These are phyloP conservation scores for Rhimphoctona megacephalus DNA, from an alignment of 2,888 invertebrate genomes.

Conservation along the genomic window DNA sequence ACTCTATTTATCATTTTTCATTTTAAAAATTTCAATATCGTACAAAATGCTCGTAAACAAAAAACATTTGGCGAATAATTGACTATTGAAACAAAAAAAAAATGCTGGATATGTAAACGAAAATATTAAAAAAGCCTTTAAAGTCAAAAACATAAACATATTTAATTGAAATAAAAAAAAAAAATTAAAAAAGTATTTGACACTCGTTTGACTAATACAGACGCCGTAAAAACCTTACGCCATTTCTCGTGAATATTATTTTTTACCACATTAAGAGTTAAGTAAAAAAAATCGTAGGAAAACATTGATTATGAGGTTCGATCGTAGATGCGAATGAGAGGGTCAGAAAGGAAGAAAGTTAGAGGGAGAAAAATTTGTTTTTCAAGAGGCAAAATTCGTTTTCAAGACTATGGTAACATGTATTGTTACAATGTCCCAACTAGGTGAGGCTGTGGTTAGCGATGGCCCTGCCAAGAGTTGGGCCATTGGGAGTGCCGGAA, in stretches of 20 bases:
- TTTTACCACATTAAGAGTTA: not conserved
- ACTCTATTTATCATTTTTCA: no score
- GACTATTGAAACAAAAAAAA: no score
- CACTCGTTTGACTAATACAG: not conserved
- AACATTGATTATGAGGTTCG: not conserved
- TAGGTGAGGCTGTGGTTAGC: conserved; percentile 85
- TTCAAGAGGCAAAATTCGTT: conserved; percentile 61
- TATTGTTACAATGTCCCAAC: conserved; percentile 84
- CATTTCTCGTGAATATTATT: not conserved
- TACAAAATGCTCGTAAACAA: no score
- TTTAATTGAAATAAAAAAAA: no score
- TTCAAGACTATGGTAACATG: conserved; percentile 82
- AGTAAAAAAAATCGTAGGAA: not conserved
- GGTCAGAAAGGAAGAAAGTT: conserved; percentile 60
- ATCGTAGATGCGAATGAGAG: conserved; percentile 64
- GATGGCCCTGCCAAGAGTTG: conserved; percentile 85
- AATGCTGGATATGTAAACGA: not conserved
- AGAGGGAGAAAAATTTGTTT: conserved; percentile 41
- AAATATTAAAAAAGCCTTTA: no score
- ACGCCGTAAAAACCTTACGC: not conserved
- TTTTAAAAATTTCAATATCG: no score
- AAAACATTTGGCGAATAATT: no score
- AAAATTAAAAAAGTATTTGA: no score
- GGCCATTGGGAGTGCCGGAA: conserved; percentile 85
- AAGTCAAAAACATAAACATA: no score